Base-by-base conservation (phyloP, 2,797 vertebrate genomes). In the Hemibagrus guttatus region DNA sequence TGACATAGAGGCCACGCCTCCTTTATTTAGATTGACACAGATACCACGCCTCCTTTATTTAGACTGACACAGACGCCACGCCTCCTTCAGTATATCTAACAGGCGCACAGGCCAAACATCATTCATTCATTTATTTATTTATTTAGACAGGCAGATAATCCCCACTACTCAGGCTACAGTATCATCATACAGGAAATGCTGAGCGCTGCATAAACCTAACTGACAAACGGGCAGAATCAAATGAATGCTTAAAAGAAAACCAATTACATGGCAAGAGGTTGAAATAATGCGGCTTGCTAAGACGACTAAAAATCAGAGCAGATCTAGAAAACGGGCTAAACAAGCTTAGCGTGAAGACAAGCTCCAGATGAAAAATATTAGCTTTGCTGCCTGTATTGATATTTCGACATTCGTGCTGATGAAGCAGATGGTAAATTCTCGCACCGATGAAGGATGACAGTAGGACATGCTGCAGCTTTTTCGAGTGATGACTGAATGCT, bases 401-500 rank as follows among this genome's bases (percentile, higher is more conserved):
- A 84, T 80, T 64, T 19, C 54, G 26, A 72, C 54, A 31, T 80
- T 28, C 17, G 56, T 84, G 83, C 42, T 80, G 74, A 84, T 80
- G 66, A 84, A 84, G 81, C 86, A 87, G 86, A 84, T 84, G 82
- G 81, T 71, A 31, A 78, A 84, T 54, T 69, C 81, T 87, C 82
- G 56, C 52, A 66, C 74, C 56, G 72, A 13, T 52, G 56, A 84
- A 72, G 35, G 83, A 87, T 64, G 83, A 84, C 82, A 63, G 86
- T 39, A n/a, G 81, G 31, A 78, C 63, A 75, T 46, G 54, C 56
- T 64, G 85, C 69, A 64, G 81, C 71, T 56, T 76, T 81, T 78
- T 31, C 52, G 35, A 46, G 42, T 71, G 86, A 68, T 35, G 81
- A 82, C 81, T 82, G 63, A 68, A 82, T 16, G 81, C 63, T 54